Evolutionary conservation across 1,140 invertebrate species (phyloP), one percentile per base, ranked within the genome.

Genomic region (Drosophila pseudoobscura): DNA sequence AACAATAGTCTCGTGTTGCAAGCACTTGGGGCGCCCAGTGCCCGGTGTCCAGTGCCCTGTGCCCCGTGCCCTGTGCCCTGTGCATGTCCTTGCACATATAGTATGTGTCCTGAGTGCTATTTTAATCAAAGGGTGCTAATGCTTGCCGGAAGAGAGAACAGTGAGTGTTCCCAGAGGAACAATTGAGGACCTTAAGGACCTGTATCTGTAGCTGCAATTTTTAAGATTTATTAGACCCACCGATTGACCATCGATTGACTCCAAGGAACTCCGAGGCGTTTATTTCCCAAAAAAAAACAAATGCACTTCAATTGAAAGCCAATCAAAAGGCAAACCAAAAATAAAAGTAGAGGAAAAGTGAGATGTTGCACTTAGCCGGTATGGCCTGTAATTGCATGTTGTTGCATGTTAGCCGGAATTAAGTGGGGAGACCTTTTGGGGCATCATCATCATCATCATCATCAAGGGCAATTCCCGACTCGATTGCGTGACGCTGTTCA

Each of bases 121-220:
- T 73, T 73, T 50, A 73, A 73, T 73, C 68, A 73, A 55, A 62
- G 70, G 57, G 68, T 62, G 70, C 72, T 73, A 73, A 72, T 73
- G 52, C 62, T 73, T 73, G 70, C 69, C 52, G 44, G 57, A 52
- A 24, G 41, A 24, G 46, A 51, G 31, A 57, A 74, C 69, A 73
- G 69, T 64, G 43, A 5, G 9, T 3, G 3, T 9, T 31, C 7
- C 8, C 31, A 31, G 31, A 31, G 31, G 2, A 2, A 31, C 2
- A 9, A 31, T 2, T 31, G 3, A 2, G 8, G 8, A 26, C 24
- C 4, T 26, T 26, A 5, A 26, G 24, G 24, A 15, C 15, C 4
- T 24, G 24, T 24, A 6, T 24, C 24, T 5, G 24, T 24, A 24
- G 4, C 4, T 26, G 24, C 0, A 26, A 20, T 20, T 20, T 20